Conservation (phyloP, 2,113 vertebrate genomes). For the Monopterus albus region DNA sequence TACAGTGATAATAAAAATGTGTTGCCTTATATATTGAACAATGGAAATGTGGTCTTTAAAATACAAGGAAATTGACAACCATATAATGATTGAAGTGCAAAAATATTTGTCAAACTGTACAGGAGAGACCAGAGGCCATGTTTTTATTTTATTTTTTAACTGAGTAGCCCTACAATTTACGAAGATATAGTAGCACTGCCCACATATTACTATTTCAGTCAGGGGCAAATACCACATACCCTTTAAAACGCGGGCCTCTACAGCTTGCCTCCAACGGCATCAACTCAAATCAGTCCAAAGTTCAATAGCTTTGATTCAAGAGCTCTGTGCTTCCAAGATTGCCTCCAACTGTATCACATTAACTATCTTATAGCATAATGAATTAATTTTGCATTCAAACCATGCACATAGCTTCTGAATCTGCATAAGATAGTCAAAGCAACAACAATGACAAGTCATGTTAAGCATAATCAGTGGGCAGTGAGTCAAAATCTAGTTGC, state of each 20-base stretch:
- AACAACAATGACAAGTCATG: slow-evolving; percentile 33
- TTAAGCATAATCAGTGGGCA: slow-evolving; percentile 11
- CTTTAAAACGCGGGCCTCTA: slow-evolving; percentile 6
- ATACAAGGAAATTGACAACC: too few species aligned
- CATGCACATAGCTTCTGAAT: slow-evolving; percentile 3
- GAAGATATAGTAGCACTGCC: slow-evolving; percentile 14
- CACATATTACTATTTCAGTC: slow-evolving; percentile 41
- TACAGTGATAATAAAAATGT: background rate
- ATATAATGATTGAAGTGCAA: too few species aligned
- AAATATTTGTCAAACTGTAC: background rate
- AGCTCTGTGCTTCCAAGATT: slow-evolving; percentile 33
- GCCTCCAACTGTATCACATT: slow-evolving; percentile 9
- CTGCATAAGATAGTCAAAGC: slow-evolving; percentile 30
- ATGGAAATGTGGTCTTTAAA: slow-evolving; percentile 12
- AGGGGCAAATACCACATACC: slow-evolving; percentile 21
- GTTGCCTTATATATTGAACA: background rate
- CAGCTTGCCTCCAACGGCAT: slow-evolving; percentile 28
- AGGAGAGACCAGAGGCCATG: background rate
- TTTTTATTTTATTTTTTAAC: background rate
- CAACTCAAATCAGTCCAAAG: slow-evolving; percentile 46
- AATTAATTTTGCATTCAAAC: slow-evolving; percentile 25
- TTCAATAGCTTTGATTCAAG: slow-evolving; percentile 60
- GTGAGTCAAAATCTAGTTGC: slow-evolving; percentile 40
- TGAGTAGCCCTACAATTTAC: slow-evolving; percentile 8
- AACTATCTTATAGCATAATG: slow-evolving; percentile 18